phyloP scores from a whole-genome alignment of 2,797 vertebrate genomes.

The Dallia pectoralis region DNA sequence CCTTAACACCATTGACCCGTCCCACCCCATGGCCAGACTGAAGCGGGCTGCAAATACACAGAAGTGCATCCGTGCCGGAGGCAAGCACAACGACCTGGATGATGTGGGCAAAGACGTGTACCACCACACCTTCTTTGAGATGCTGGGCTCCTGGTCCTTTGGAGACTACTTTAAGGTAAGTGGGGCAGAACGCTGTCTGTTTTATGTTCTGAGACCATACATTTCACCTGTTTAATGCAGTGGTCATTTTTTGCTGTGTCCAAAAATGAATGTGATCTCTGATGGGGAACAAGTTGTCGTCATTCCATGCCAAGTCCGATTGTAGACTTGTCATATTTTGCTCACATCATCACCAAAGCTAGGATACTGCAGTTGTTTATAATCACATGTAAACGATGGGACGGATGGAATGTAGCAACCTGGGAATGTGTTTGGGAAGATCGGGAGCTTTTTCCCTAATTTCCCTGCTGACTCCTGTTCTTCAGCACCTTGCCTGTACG shows the following conservation, averaged over 20 bases:
- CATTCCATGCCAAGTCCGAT: no score
- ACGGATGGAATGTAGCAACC: no score
- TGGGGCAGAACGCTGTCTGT: not conserved
- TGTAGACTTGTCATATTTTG: no score
- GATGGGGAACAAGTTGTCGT: no score
- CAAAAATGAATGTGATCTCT: no score
- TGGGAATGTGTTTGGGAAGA: not conserved
- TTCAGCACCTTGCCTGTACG: conserved; percentile 91
- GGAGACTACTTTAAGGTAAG: conserved; percentile 98
- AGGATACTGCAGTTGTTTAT: no score
- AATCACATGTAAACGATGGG: not conserved
- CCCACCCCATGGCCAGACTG: conserved; percentile 92
- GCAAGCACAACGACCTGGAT: conserved; percentile 97
- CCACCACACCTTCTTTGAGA: conserved; percentile 98
- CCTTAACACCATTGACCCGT: conserved; percentile 96
- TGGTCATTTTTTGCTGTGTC: no score
- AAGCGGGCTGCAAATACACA: conserved; percentile 94
- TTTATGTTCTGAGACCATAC: no score
- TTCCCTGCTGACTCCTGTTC: not conserved
- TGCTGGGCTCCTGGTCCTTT: conserved; percentile 99
- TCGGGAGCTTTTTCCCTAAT: not conserved
- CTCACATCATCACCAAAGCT: no score
- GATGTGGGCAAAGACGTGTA: conserved; percentile 99
- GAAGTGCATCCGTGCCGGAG: conserved; percentile 96
- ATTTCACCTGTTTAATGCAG: no score